Conservation (phyloP, 2,888 invertebrate genomes). For the Agrochola lota region DNA sequence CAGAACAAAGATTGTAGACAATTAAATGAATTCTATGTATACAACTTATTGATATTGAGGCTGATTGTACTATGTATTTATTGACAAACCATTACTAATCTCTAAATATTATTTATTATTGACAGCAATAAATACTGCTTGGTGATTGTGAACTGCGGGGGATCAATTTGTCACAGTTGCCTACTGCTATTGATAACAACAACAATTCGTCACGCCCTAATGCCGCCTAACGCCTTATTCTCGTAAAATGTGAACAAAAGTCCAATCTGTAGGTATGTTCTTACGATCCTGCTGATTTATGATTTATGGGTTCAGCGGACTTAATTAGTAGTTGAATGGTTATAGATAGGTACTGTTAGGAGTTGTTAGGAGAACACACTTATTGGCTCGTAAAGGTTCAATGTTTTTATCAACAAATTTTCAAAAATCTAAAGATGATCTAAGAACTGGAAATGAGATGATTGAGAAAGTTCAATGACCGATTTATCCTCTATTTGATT, state of each 20-base stretch:
- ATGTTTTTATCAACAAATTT: neutral
- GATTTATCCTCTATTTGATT: neutral
- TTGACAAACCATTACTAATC: neutral
- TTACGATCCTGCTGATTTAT: conserved; percentile 9
- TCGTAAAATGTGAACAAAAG: conserved; percentile 9
- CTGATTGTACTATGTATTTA: neutral
- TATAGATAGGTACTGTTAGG: neutral
- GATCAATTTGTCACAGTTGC: conserved; percentile 34
- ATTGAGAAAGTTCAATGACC: neutral
- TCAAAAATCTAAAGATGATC: neutral
- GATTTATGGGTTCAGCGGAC: neutral
- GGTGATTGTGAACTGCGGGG: conserved; percentile 37
- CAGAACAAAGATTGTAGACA: neutral
- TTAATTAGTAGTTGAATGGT: neutral
- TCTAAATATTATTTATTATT: neutral
- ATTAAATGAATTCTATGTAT: neutral
- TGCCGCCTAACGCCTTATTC: neutral
- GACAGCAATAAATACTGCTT: conserved; percentile 19
- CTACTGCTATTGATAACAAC: conserved; percentile 4
- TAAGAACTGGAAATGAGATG: too few species aligned
- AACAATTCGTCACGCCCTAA: neutral
- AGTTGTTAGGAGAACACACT: neutral
- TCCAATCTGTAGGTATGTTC: neutral
- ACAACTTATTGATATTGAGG: neutral
- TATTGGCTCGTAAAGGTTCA: neutral